phyloP scores from a whole-genome alignment of 1,140 invertebrate genomes.

The honey bee (Apis mellifera) region Amel_HAv3.1 CM009932.2:12435001-12435500 shows the following conservation, averaged over 20 bases:
- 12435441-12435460: conserved; percentile 13
- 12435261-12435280: too few species aligned
- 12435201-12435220: background rate
- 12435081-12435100: conserved; percentile 38
- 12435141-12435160: background rate
- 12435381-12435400: conserved; percentile 1
- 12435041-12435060: background rate
- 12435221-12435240: background rate
- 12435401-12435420: conserved; percentile 41
- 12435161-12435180: background rate
- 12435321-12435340: background rate
- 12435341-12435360: background rate
- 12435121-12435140: background rate
- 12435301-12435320: background rate
- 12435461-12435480: background rate
- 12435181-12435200: background rate
- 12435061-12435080: conserved; percentile 1
- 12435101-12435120: conserved; percentile 32
- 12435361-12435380: background rate
- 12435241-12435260: background rate
- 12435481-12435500: conserved; percentile 47
- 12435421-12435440: background rate
- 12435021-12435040: conserved; percentile 22
- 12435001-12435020: conserved; percentile 55
- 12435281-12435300: conserved; percentile 12